Evolutionary conservation across 2,888 invertebrate species (phyloP), one percentile per base, ranked within the genome.

Genomic region (Exocentrus adspersus): DNA sequence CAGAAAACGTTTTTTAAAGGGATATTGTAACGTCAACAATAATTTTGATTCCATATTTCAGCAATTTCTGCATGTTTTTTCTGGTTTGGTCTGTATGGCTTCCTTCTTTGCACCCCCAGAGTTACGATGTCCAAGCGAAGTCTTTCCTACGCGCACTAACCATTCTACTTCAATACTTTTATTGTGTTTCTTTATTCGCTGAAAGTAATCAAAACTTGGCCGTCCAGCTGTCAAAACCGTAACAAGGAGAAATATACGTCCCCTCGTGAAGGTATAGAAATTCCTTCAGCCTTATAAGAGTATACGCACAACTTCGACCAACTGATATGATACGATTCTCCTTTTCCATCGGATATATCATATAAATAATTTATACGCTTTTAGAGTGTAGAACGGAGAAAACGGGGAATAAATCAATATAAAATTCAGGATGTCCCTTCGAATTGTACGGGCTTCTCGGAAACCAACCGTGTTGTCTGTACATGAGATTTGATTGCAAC

Each of bases 361-460:
- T 63, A 65, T 68, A 54, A 63, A 68, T 68, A 64, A 68, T 68
- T 50, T 65, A 68, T 68, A 51, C 51, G 46, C 51, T 60, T 52
- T 60, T 52, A 43, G 59, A 50, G 57, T 54, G 48, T 41, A 24
- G 37, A 48, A 48, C 43, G 50, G 16, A 50, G 53, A 50, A 50
- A 56, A 50, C 50, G 9, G 53, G 30, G 52, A 57, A 66, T 61
- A 56, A 68, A 62, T 68, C 65, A 60, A 64, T 67, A 68, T 58
- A 59, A 66, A 64, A 69, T 69, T 69, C 68, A 64, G 60, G 64
- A 66, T 69, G 66, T 65, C 60, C 58, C 61, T 52, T 62, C 56
- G 43, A 56, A 62, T 54, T 56, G 61, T 56, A 54, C 42, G 30
- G 54, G 42, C 54, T 62, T 54, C 61, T 61, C 54, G 7, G 54